phyloP scores from a whole-genome alignment of 2,888 invertebrate species.

The Rugalucina vietnamica region DNA sequence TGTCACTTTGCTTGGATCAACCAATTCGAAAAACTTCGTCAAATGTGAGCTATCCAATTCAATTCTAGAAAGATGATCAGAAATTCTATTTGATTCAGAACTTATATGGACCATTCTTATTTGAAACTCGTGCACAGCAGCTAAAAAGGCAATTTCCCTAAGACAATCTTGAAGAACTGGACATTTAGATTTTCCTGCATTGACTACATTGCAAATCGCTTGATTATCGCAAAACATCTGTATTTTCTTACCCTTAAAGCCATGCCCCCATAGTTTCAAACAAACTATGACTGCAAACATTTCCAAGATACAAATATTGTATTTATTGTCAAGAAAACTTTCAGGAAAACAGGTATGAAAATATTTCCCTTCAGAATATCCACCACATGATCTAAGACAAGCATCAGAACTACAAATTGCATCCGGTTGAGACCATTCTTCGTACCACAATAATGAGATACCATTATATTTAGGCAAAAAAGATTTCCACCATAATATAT shows the following conservation, averaged over 20 bases:
- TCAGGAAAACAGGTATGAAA: conserved; percentile 21
- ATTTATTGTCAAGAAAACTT: background rate
- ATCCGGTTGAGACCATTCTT: conserved; percentile 39
- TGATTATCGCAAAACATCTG: conserved; percentile 1
- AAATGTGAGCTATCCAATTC: background rate
- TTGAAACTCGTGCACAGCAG: background rate
- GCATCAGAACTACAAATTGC: conserved; percentile 26
- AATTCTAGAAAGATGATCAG: background rate
- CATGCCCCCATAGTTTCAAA: background rate
- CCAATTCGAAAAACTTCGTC: background rate
- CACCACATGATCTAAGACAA: conserved; percentile 31
- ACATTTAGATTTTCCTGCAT: background rate
- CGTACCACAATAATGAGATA: conserved; percentile 23
- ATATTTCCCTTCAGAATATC: conserved; percentile 16
- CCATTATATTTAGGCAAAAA: conserved; percentile 42
- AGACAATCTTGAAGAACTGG: background rate
- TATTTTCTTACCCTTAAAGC: background rate
- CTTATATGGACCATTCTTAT: background rate
- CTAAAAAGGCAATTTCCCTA: background rate
- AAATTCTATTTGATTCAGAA: background rate
- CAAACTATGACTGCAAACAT: background rate
- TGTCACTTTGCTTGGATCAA: too few species aligned
- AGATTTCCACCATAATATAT: conserved; percentile 33
- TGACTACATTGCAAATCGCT: background rate
- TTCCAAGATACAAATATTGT: background rate